Conservation (phyloP, 2,888 invertebrate genomes). For the Drosophila limbata region DNA sequence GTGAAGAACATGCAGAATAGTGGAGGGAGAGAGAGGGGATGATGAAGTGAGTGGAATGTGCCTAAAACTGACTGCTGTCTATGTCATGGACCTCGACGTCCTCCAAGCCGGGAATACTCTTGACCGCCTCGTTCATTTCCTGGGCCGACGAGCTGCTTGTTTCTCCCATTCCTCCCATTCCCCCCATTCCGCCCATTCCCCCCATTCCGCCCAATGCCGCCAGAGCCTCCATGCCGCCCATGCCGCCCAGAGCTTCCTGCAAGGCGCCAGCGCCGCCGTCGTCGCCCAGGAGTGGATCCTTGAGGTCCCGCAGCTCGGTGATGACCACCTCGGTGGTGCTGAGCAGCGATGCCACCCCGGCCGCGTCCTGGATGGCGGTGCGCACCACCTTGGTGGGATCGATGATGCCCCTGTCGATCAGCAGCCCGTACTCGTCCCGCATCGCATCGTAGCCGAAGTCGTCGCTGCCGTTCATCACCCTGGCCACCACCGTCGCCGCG, state of each 20-base stretch:
- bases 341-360: constrained; percentile 96
- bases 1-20: background rate
- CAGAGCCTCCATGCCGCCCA: constrained; percentile 35
- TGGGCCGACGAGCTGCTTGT: constrained; percentile 6
- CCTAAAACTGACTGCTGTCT: constrained; percentile 33
- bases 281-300: constrained; percentile 88
- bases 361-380: constrained; percentile 96
- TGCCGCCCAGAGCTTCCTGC: constrained; percentile 68
- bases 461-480: constrained; percentile 91
- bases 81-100: constrained; percentile 67
- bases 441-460: constrained; percentile 95
- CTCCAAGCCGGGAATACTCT: constrained; percentile 66
- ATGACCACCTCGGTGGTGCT: constrained; percentile 99
- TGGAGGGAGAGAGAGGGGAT: background rate
- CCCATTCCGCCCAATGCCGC: constrained; percentile 36
- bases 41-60: background rate
- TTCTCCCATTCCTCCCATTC: constrained; percentile 31
- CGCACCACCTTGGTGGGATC: constrained; percentile 96
- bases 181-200: no score
- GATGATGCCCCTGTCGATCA: constrained; percentile 96
- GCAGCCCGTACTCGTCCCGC: constrained; percentile 93
- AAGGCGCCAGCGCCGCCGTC: constrained; percentile 84
- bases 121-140: constrained; percentile 66
- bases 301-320: constrained; percentile 93
- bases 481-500: constrained; percentile 95